Percentiles rank a stretch among this genome's conserved stretches.
Evolutionary conservation across 2,888 invertebrate species (phyloP).

Genomic region (Capitulum mitella): DNA sequence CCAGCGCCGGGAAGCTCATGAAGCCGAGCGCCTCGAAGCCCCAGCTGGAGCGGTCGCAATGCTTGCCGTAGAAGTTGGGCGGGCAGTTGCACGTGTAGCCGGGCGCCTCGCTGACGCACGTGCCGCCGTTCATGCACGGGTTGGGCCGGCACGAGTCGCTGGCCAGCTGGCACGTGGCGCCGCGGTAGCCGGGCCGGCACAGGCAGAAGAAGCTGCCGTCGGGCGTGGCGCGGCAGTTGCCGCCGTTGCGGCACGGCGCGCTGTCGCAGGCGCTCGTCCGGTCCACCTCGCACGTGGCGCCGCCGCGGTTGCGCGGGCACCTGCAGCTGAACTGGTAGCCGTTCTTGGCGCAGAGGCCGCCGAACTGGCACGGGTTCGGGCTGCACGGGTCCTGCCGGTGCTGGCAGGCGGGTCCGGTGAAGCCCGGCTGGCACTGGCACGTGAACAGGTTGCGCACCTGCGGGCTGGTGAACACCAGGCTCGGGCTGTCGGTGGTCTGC

Average conservation of each 20-base stretch:
- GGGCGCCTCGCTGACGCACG: conserved; percentile 79
- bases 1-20: conserved; percentile 77
- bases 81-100: conserved; percentile 72
- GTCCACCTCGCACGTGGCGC: conserved; percentile 74
- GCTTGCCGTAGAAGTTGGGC: conserved; percentile 74
- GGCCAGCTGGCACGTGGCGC: conserved; percentile 75
- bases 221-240: conserved; percentile 79
- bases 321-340: conserved; percentile 76
- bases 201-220: conserved; percentile 85
- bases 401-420: conserved; percentile 72
- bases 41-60: conserved; percentile 82
- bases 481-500: conserved; percentile 70
- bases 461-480: conserved; percentile 75
- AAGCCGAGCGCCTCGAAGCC: conserved; percentile 84
- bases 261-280: conserved; percentile 74
- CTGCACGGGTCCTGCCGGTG: conserved; percentile 83
- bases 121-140: conserved; percentile 83
- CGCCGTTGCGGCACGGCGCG: conserved; percentile 83
- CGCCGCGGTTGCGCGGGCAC: conserved; percentile 70
- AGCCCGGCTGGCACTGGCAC: conserved; percentile 76
- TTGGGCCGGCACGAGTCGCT: conserved; percentile 86
- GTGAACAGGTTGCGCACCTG: conserved; percentile 65
- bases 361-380: conserved; percentile 77
- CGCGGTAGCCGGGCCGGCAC: conserved; percentile 83
- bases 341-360: conserved; percentile 74